A percentile compares a stretch with the other conserved stretches of the same genome.
These are phyloP conservation scores for Phlogophora meticulosa DNA, from an alignment of 2,888 invertebrate genomes.

Conservation along the genomic window DNA sequence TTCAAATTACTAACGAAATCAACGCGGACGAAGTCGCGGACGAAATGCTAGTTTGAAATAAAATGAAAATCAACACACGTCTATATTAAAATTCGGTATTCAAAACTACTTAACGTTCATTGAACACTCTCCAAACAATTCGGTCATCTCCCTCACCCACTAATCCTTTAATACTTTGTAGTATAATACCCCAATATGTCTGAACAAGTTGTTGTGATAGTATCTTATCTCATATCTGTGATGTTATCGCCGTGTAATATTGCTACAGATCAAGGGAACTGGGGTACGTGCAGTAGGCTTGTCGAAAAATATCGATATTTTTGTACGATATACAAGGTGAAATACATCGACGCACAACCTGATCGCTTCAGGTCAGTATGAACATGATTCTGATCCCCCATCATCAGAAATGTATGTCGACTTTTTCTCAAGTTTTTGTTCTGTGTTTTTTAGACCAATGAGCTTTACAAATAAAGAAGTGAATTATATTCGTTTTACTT, in stretches of 20 bases:
- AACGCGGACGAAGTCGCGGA: no score
- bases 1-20: no score
- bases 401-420: no score
- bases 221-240: conserved; percentile 83
- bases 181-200: conserved; percentile 62
- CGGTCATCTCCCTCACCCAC: conserved; percentile 8
- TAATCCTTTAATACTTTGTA: conserved; percentile 58
- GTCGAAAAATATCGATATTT: no score
- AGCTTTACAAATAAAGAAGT: no score
- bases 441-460: neutral
- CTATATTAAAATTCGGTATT: neutral
- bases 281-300: conserved; percentile 66
- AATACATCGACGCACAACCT: no score
- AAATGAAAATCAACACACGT: no score
- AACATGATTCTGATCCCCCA: no score
- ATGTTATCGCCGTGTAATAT: conserved; percentile 82
- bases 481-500: no score
- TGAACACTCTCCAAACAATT: conserved; percentile 9
- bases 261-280: conserved; percentile 68
- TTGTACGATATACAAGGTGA: no score
- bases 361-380: no score
- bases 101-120: conserved; percentile 32
- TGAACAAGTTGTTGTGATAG: conserved; percentile 68
- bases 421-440: neutral
- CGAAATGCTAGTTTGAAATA: no score